Base-by-base conservation (phyloP, 2,888 invertebrate species). In the Eugnorisma glareosa region DNA sequence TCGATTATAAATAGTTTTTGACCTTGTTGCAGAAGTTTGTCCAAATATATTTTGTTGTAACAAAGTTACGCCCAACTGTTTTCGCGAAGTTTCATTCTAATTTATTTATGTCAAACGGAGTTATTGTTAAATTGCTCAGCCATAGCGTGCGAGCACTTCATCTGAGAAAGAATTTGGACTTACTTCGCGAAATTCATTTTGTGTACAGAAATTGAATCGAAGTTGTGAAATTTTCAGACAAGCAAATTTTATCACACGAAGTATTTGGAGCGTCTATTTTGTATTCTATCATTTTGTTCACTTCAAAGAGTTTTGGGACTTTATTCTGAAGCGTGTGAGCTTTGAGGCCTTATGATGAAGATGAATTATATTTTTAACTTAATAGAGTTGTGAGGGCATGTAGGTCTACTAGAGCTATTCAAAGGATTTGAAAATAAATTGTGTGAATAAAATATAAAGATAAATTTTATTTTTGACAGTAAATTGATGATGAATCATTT, bases 1-100 rank as follows among this genome's bases (percentile, higher is more conserved):
- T 86, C 61, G 37, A 82, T 86, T 79, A 79, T 75, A 78, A 86
- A 79, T 82, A 86, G 85, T 82, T 76, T 77, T 75, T 85, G 87
- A 86, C 83, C 87, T 85, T 75, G 61, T 67, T 70, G 66, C 64
- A 35, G 45, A 84, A 82, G 77, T 84, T 84, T 45, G 37, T 61
- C 57, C 64, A 75, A 82, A 86, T 86, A 75, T 79, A 86, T 86
- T 76, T 76, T 70, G 57, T 73, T 43, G 59, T 67, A 86, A 86
- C 79, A 59, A 63, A 86, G 76, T 85, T 86, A 85, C 77, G n/a
- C n/a, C 37, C 57, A 83, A 76, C 74, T 72, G 77, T 76, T 85
- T 86, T 80, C 71, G 21, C 77, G 64, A 80, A 82, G 75, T 82
- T 70, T 73, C 68, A 85, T 79, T 86, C 73, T 77, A 86, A 84